Conservation (phyloP, 2,113 vertebrate genomes). For the Andinoacara biseriatus region DNA sequence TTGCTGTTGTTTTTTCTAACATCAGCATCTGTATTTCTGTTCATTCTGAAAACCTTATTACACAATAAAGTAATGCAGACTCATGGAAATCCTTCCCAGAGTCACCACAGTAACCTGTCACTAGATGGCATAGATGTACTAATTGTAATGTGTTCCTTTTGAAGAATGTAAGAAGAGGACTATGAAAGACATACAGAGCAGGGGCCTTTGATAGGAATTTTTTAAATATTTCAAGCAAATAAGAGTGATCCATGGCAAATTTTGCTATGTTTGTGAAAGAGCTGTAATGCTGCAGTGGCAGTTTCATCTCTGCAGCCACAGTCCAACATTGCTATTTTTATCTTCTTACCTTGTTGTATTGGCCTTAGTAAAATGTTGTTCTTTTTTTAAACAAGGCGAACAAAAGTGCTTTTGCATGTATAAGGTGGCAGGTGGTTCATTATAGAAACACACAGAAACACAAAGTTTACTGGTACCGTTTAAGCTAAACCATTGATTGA, state of each 20-base stretch:
- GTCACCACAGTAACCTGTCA: conserved; percentile 14
- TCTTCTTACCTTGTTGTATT: no score
- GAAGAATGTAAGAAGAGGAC: neutral
- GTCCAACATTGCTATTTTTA: no score
- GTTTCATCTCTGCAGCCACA: neutral
- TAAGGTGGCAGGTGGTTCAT: neutral
- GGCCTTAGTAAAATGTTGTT: neutral
- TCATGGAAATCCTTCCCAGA: neutral
- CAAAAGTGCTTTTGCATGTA: neutral
- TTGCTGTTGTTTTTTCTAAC: neutral
- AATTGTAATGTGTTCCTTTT: neutral
- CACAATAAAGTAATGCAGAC: neutral
- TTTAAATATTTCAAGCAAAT: neutral
- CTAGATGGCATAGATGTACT: conserved; percentile 47
- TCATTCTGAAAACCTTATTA: neutral
- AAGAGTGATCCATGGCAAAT: neutral
- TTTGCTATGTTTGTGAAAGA: no score
- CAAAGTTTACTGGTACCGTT: neutral
- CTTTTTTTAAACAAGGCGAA: neutral
- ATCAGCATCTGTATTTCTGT: neutral
- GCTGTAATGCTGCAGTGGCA: neutral
- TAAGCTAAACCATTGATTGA: neutral
- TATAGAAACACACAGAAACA: neutral
- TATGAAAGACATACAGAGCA: neutral
- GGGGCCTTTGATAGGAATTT: neutral